phyloP scores from a whole-genome alignment of 2,113 vertebrate genomes.

The Acanthochromis polyacanthus region DNA sequence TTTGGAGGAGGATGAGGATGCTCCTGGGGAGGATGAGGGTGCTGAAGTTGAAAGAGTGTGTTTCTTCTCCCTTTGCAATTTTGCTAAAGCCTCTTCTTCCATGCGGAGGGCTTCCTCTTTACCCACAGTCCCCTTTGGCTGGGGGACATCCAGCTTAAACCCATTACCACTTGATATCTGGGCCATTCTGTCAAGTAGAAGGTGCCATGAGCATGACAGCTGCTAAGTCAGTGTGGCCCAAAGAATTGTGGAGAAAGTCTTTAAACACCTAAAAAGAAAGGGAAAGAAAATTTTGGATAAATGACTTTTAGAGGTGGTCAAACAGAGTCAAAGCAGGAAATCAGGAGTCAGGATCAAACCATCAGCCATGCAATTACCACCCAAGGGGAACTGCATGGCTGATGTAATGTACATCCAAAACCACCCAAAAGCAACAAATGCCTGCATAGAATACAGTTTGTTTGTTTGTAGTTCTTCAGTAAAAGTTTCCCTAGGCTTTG shows the following conservation, averaged over 20 bases:
- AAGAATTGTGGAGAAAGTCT: slow-evolving; percentile 18
- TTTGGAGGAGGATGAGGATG: slow-evolving; percentile 50
- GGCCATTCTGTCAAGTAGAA: slow-evolving; percentile 90
- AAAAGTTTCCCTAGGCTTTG: not conserved
- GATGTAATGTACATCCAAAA: no score
- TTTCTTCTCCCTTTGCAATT: slow-evolving; percentile 90
- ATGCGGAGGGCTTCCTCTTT: slow-evolving; percentile 99
- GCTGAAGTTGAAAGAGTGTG: slow-evolving; percentile 69
- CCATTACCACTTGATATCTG: slow-evolving; percentile 94
- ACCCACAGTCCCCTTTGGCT: slow-evolving; percentile 90
- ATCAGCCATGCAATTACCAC: not conserved
- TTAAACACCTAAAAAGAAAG: slow-evolving; percentile 67
- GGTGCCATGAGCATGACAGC: slow-evolving; percentile 80
- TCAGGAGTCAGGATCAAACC: not conserved
- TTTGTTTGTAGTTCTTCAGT: not conserved
- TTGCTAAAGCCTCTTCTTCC: slow-evolving; percentile 96
- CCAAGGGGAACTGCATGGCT: not conserved
- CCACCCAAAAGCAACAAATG: not conserved
- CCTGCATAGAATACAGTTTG: not conserved
- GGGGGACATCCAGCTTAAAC: slow-evolving; percentile 87
- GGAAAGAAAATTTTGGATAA: slow-evolving; percentile 1
- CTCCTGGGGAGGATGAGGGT: slow-evolving; percentile 62
- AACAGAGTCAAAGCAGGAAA: slow-evolving; percentile 3
- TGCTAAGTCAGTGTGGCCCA: slow-evolving; percentile 62
- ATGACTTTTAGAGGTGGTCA: not conserved